A percentile compares a stretch with the other conserved stretches of the same genome.
Evolutionary conservation across 2,888 invertebrate species (phyloP).

Genomic region (Erebia epiphron): DNA sequence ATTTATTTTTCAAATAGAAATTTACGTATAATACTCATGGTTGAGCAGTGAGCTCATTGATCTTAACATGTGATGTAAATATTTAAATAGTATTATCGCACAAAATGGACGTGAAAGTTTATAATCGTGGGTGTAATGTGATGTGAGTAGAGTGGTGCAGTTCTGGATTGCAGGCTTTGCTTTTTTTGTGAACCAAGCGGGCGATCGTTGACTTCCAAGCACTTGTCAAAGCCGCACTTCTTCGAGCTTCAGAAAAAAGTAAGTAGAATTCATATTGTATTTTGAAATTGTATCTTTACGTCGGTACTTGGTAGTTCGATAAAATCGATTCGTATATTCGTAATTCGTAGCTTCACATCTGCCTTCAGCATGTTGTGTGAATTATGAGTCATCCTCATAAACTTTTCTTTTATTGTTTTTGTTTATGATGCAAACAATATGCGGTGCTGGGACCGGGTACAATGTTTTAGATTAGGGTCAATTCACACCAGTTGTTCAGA

Average conservation of each 20-base stretch:
- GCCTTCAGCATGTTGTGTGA: constrained; percentile 38
- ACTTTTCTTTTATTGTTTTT: constrained; percentile 49
- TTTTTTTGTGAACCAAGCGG: constrained; percentile 40
- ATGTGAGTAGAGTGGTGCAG: constrained; percentile 49
- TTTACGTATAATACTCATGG: constrained; percentile 40
- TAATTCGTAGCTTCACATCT: constrained; percentile 32
- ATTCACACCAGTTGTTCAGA: constrained; percentile 27
- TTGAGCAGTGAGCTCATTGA: constrained; percentile 42
- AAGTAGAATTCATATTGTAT: constrained; percentile 38
- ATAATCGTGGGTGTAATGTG: constrained; percentile 64
- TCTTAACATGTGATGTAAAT: constrained; percentile 74
- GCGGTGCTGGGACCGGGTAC: constrained; percentile 32
- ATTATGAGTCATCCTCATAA: constrained; percentile 38
- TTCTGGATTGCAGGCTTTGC: constrained; percentile 38
- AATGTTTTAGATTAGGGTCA: constrained; percentile 36
- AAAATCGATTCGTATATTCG: constrained; percentile 10
- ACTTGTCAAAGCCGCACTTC: constrained; percentile 39
- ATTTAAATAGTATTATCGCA: constrained; percentile 57
- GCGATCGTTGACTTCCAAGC: constrained; percentile 41
- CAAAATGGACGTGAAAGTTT: constrained; percentile 72
- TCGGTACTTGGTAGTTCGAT: background rate
- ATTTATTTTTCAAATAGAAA: constrained; percentile 40
- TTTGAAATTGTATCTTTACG: constrained; percentile 23
- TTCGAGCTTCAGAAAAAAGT: constrained; percentile 41
- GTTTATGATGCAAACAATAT: constrained; percentile 46